phyloP scores from a whole-genome alignment of 1,140 invertebrate species.

The Bombus soroeensis region DNA sequence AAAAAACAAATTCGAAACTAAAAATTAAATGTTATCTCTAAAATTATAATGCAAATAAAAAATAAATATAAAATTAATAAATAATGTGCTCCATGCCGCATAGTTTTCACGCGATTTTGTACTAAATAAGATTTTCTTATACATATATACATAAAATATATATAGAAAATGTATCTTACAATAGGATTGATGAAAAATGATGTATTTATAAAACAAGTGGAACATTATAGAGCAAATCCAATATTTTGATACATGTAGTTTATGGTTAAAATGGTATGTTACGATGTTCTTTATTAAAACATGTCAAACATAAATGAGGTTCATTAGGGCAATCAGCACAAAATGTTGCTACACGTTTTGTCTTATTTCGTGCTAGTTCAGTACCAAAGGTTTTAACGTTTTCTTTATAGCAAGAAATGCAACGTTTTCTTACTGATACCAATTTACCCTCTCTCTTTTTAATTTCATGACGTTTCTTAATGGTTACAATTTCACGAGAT shows the following conservation, averaged over 20 bases:
- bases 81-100: not conserved
- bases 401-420: not conserved
- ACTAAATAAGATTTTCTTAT: not conserved
- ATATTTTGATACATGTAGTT: not conserved
- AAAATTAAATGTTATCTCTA: not conserved
- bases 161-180: not conserved
- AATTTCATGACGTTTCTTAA: not conserved
- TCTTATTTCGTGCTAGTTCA: not conserved
- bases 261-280: not conserved
- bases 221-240: not conserved
- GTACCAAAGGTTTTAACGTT: not conserved
- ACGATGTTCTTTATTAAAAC: not conserved
- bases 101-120: not conserved
- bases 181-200: not conserved
- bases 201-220: not conserved
- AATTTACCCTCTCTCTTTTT: not conserved
- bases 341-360: not conserved
- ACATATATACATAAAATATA: not conserved
- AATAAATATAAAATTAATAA: constrained; percentile 1
- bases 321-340: not conserved
- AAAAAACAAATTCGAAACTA: not conserved
- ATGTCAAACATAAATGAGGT: not conserved
- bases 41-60: not conserved
- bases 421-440: not conserved
- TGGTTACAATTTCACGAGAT: not conserved